Evolutionary conservation across 2,113 vertebrate genomes (phyloP).

Genomic region (Egretta garzetta): DNA sequence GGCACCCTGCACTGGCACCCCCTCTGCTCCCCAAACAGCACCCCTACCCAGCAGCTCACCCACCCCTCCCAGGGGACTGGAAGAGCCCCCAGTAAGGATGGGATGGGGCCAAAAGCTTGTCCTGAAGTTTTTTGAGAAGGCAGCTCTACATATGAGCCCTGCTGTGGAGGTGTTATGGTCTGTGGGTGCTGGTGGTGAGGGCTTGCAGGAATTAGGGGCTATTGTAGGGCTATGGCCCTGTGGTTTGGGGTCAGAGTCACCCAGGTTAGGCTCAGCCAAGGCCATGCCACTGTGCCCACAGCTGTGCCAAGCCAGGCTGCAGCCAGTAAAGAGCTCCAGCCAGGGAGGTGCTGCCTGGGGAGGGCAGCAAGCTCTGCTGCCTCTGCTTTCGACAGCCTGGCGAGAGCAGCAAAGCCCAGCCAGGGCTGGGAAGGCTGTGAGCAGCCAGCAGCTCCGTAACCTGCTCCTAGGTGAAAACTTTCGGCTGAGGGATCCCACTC

Average conservation of each 20-base stretch:
- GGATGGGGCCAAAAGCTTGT: not conserved
- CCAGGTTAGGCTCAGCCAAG: not conserved
- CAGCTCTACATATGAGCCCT: not conserved
- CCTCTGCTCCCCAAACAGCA: accelerated
- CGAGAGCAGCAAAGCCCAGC: not conserved
- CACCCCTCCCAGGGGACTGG: accelerated
- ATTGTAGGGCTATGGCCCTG: not conserved
- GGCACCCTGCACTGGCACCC: not conserved
- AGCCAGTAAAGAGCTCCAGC: not conserved
- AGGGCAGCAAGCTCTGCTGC: not conserved
- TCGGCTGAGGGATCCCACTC: not conserved
- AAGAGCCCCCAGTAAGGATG: accelerated
- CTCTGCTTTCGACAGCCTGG: not conserved
- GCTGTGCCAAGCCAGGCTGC: not conserved
- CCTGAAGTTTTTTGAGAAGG: not conserved
- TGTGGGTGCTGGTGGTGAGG: not conserved
- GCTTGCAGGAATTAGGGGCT: not conserved
- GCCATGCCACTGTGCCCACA: not conserved
- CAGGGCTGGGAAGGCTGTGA: not conserved
- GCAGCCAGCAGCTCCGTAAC: not conserved
- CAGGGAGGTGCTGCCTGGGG: not conserved
- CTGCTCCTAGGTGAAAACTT: not conserved
- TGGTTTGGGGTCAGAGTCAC: not conserved
- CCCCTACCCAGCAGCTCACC: not conserved
- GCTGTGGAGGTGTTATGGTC: not conserved